Evolutionary conservation across 2,888 invertebrate species (phyloP).

Genomic region (Labia minor): DNA sequence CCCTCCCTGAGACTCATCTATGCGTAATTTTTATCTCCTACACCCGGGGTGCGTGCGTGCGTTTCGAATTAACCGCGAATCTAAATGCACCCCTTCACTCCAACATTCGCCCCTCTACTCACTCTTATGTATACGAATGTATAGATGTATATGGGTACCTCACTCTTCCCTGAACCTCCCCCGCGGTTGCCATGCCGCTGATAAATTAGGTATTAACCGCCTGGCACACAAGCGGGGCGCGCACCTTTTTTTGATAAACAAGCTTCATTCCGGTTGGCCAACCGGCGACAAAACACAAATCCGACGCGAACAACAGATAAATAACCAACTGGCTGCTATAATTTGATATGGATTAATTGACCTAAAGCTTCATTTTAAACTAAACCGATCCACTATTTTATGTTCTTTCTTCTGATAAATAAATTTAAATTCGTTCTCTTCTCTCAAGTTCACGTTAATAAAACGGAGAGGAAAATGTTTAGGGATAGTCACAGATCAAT

Average conservation of each 20-base stretch:
- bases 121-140: neutral
- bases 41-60: neutral
- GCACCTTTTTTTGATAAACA: neutral
- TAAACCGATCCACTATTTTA: conserved; percentile 8
- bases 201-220: conserved; percentile 13
- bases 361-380: neutral
- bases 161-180: neutral
- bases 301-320: conserved; percentile 7
- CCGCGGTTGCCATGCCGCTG: conserved; percentile 13
- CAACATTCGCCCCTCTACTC: neutral
- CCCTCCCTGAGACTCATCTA: conserved; percentile 6
- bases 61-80: conserved; percentile 5
- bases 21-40: conserved; percentile 4
- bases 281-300: conserved; percentile 13
- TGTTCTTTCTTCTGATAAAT: neutral
- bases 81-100: conserved; percentile 8
- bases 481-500: too few relatives aligned
- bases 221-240: neutral
- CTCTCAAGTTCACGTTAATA: too few relatives aligned
- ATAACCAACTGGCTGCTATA: neutral
- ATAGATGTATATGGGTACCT: too few relatives aligned
- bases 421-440: neutral
- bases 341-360: conserved; percentile 13
- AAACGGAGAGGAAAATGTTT: too few relatives aligned
- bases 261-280: conserved; percentile 13